Evolutionary conservation across 1,140 invertebrate species (phyloP).

Genomic region (Aphidius ervi): DNA sequence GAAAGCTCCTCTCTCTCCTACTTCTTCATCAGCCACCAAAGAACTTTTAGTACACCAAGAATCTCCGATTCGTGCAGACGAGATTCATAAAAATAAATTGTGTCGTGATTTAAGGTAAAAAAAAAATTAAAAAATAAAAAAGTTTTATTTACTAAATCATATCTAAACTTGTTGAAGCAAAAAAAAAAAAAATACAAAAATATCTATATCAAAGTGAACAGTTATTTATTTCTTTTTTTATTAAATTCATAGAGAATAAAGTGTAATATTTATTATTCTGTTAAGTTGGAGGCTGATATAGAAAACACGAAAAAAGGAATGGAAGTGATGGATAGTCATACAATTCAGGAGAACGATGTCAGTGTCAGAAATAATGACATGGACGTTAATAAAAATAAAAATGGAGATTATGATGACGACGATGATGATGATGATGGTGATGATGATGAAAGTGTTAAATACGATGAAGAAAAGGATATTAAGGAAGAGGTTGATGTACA

Average conservation of each 20-base stretch:
- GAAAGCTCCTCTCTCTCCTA: too few species aligned
- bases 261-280: not conserved
- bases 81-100: slow-evolving; percentile 1
- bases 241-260: slow-evolving; percentile 2
- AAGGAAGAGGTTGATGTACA: slow-evolving; percentile 21
- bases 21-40: too few species aligned
- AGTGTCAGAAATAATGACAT: slow-evolving; percentile 8
- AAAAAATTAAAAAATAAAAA: not conserved
- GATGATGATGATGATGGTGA: slow-evolving; percentile 6
- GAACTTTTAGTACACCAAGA: slow-evolving; percentile 11
- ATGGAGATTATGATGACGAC: not conserved
- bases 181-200: too few species aligned
- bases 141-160: not conserved
- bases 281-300: not conserved
- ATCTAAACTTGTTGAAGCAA: not conserved
- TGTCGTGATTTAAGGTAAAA: not conserved
- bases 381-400: not conserved
- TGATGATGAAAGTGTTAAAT: slow-evolving; percentile 10
- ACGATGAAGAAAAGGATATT: slow-evolving; percentile 11
- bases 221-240: not conserved
- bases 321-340: slow-evolving; percentile 18
- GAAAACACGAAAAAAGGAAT: slow-evolving; percentile 2
- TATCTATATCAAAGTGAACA: too few species aligned
- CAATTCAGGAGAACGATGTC: slow-evolving; percentile 5
- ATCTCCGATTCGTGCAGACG: slow-evolving; percentile 4